These are phyloP conservation scores for Propithecus coquereli DNA, from an alignment of 2,113 vertebrate species.

Conservation along the genomic window DNA sequence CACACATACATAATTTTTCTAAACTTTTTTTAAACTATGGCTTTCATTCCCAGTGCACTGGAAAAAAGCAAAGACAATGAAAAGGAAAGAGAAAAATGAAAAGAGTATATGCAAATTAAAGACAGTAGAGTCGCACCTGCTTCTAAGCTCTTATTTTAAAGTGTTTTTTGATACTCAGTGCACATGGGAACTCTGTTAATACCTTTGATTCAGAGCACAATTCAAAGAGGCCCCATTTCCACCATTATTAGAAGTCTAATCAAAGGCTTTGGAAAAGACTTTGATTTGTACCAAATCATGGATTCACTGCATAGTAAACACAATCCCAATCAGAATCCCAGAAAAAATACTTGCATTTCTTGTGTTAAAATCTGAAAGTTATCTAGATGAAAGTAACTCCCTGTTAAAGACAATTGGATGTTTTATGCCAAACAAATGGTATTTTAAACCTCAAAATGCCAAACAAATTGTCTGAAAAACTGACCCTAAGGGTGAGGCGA, in stretches of 20 bases:
- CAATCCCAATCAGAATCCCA: neutral
- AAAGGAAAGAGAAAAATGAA: neutral
- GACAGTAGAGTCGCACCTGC: neutral
- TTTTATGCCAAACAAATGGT: neutral
- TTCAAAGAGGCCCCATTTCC: neutral
- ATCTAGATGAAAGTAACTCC: neutral
- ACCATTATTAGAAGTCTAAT: neutral
- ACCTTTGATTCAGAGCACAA: neutral
- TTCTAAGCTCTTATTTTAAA: neutral
- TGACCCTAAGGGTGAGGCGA: neutral
- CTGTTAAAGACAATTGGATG: neutral
- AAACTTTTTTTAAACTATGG: neutral
- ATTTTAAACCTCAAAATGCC: neutral
- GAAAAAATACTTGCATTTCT: neutral
- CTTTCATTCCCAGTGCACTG: neutral
- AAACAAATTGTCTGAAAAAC: neutral
- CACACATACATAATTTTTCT: neutral
- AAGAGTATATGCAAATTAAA: neutral
- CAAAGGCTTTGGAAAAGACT: neutral
- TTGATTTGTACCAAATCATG: neutral
- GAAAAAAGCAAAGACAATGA: neutral
- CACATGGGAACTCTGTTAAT: neutral
- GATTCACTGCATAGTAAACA: neutral
- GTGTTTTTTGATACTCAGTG: neutral
- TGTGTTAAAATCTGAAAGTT: neutral